These are phyloP conservation scores for Biston stratarius DNA, from an alignment of 2,888 invertebrate genomes.

Conservation along the genomic window DNA sequence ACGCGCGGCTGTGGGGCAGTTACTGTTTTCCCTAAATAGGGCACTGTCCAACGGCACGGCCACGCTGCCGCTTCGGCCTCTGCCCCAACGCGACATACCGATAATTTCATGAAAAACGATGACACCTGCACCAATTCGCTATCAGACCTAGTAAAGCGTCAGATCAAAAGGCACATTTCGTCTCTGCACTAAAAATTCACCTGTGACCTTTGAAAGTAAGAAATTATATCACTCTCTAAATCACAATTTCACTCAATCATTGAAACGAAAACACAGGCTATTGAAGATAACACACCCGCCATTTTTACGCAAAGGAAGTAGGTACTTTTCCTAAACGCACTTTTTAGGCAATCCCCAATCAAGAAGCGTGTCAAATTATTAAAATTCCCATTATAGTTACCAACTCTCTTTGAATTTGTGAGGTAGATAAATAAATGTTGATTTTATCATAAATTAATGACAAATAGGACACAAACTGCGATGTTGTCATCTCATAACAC, in stretches of 20 bases:
- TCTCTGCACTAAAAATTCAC: slow-evolving; percentile 51
- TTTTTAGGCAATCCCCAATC: slow-evolving; percentile 53
- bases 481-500: slow-evolving; percentile 87
- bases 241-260: slow-evolving; percentile 67
- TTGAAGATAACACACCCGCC: slow-evolving; percentile 86
- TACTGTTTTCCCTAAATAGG: slow-evolving; percentile 91
- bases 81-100: slow-evolving; percentile 89
- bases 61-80: slow-evolving; percentile 87
- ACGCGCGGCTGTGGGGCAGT: slow-evolving; percentile 94
- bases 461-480: slow-evolving; percentile 83
- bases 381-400: slow-evolving; percentile 62
- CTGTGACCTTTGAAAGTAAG: slow-evolving; percentile 47
- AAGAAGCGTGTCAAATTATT: slow-evolving; percentile 56
- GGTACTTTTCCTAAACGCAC: slow-evolving; percentile 75
- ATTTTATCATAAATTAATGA: slow-evolving; percentile 69
- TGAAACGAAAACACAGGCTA: slow-evolving; percentile 82
- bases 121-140: slow-evolving; percentile 74
- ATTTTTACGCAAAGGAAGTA: slow-evolving; percentile 80
- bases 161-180: slow-evolving; percentile 70
- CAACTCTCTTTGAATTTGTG: slow-evolving; percentile 72
- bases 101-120: slow-evolving; percentile 84
- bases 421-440: slow-evolving; percentile 71
- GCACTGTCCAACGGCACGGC: slow-evolving; percentile 88
- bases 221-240: slow-evolving; percentile 54
- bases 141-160: slow-evolving; percentile 72